Evolutionary conservation across 2,888 invertebrate species (phyloP), one percentile per base, ranked within the genome.

Genomic region (Cactoblastis cactorum): DNA sequence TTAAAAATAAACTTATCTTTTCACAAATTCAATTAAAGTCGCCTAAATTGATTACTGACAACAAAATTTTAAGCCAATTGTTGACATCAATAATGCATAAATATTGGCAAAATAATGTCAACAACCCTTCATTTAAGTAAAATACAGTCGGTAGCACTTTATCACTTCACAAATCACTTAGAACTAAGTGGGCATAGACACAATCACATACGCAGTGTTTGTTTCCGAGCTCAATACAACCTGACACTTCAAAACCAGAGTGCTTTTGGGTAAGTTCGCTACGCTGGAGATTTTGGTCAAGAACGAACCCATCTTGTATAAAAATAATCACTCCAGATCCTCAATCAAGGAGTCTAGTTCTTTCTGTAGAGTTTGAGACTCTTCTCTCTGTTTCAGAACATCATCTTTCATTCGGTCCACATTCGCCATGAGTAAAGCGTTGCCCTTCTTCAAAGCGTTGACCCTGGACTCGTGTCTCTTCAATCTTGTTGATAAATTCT

Each of bases 361-460:
- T 67, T 95, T 94, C 80, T 97, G 94, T 43, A 97, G 82, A 37
- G 92, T 90, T 43, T 92, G 88, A 5, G 96, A 95, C 80, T 94
- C 92, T 65, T 96, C 96, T 63, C 95, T 93, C 64, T 96, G 95
- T 71, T 95, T 95, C 50, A 94, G 92, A 41, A 97, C 92, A 71
- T 96, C 96, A 74, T 97, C 97, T 76, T 96, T 95, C 53, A 96
- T 83, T 68, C 96, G 91, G 78, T 97, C 97, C 0, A 96, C 95
- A 73, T 96, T 97, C 0, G 96, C 95, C 86, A 96, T 95, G 9
- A 97, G 90, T 62, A 97, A 90, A 56, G 96, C 95, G 71, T 97
- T 97, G 59, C 96, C 96, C 73, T 97, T 97, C 81, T 95, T 96
- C 67, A 97, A 85, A 0, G 96, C 95, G 34, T 93, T 92, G 8